Evolutionary conservation across 2,113 vertebrate species (phyloP).

Genomic region (Pachycephala philippinensis): DNA sequence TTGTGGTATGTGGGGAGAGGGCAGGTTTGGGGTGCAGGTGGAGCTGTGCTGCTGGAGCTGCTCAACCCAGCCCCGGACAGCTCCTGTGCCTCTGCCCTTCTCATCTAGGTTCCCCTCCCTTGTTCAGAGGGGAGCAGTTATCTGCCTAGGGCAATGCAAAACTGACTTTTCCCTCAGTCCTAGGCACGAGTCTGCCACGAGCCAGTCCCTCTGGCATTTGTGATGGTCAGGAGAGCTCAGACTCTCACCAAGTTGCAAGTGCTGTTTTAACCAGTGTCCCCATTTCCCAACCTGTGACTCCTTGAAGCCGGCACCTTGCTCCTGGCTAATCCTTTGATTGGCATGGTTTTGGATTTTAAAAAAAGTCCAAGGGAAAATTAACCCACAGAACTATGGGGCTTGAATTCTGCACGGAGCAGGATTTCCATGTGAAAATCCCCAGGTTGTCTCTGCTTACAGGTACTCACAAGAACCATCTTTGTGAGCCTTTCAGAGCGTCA

Average conservation of each 20-base stretch:
- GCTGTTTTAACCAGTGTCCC: neutral
- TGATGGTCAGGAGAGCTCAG: fast-evolving
- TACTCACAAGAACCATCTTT: neutral
- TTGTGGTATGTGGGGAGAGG: fast-evolving
- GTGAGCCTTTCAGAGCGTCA: neutral
- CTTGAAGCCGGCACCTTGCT: neutral
- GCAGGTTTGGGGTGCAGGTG: neutral
- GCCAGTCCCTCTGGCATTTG: neutral
- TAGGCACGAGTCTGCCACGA: neutral
- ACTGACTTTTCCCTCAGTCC: neutral
- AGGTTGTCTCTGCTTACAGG: neutral
- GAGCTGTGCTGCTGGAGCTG: neutral
- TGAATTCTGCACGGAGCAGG: neutral
- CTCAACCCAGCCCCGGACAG: fast-evolving
- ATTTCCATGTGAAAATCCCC: neutral
- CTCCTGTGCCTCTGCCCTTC: neutral
- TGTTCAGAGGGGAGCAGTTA: neutral
- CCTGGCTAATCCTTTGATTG: neutral
- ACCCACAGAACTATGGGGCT: neutral
- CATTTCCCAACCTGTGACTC: neutral
- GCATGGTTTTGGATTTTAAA: neutral
- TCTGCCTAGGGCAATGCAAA: neutral
- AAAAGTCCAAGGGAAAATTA: neutral
- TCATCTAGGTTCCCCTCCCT: neutral
- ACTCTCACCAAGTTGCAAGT: neutral